Evolutionary conservation across 1,140 invertebrate species (phyloP), one percentile per base, ranked within the genome.

Genomic region (Vanessa atalanta): DNA sequence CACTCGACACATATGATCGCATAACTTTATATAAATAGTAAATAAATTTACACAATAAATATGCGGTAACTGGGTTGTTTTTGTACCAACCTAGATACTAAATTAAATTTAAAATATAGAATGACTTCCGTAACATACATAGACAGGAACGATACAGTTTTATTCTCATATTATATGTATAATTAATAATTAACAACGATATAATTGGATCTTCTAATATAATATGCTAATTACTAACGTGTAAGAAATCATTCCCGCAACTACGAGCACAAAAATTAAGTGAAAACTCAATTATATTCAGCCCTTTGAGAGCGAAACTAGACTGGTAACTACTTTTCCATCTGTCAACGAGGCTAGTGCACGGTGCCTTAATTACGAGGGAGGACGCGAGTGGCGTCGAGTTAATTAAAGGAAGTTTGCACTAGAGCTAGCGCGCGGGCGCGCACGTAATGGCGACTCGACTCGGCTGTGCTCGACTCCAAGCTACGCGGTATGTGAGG

Each of bases 381-480:
- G 55, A 61, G 68, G 55, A 70, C 55, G 68, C 57, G 57, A 61
- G 57, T 70, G 57, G 68, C 47, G 57, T 70, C 55, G 68, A 70
- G 68, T 70, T 70, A 61, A 63, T 63, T 70, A 70, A 70, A 70
- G 68, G 68, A 63, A 70, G 68, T 63, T 70, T 70, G 68, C 57
- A 23, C 20, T 65, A 20, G 13, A 48, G 37, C 63, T 14, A 13
- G 68, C 14, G 47, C 64, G 53, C 65, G 48, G 65, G 65, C 48
- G 47, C 48, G 65, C 65, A 69, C 55, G 67, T 60, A 69, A 60
- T 55, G 65, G 65, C 65, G 51, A 57, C 66, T 69, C 66, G 16
- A 43, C 51, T 57, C 37, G 66, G 51, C 47, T 43, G 66, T 31
- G 51, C 53, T 47, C 66, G 65, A 20, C 1, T 23, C 2, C 53